Conservation (phyloP, 2,113 vertebrate genomes). For the Grallaria varia region DNA sequence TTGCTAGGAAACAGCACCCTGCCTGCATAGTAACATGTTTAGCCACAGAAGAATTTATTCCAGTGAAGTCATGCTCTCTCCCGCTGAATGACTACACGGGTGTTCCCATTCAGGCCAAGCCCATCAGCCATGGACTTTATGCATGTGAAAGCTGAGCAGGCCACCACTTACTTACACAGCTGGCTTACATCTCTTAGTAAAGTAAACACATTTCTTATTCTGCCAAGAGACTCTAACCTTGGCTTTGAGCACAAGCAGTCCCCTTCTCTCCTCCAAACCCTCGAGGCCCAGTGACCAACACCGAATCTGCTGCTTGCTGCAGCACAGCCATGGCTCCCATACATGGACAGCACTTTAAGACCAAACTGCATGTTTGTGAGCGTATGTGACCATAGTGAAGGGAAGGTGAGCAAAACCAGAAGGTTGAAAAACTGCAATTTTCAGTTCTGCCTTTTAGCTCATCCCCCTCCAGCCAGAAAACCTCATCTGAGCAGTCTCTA, state of each 20-base stretch:
- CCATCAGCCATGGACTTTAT: background rate
- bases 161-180: background rate
- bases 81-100: background rate
- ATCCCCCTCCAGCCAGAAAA: background rate
- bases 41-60: background rate
- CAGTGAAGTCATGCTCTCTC: background rate
- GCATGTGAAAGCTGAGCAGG: background rate
- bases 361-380: background rate
- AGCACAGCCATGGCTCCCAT: background rate
- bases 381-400: accelerated
- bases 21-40: background rate
- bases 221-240: background rate
- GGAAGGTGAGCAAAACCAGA: background rate
- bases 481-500: background rate
- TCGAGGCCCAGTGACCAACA: accelerated
- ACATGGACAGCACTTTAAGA: accelerated
- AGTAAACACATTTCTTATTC: background rate
- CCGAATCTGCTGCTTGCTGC: background rate
- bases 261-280: background rate
- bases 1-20: conserved; percentile 36
- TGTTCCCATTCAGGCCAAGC: background rate
- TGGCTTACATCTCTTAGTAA: background rate
- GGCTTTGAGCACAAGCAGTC: background rate
- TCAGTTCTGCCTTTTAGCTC: background rate
- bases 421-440: background rate